These are phyloP conservation scores for Spodoptera litura DNA, from an alignment of 1,140 invertebrate genomes.

Conservation along the genomic window DNA sequence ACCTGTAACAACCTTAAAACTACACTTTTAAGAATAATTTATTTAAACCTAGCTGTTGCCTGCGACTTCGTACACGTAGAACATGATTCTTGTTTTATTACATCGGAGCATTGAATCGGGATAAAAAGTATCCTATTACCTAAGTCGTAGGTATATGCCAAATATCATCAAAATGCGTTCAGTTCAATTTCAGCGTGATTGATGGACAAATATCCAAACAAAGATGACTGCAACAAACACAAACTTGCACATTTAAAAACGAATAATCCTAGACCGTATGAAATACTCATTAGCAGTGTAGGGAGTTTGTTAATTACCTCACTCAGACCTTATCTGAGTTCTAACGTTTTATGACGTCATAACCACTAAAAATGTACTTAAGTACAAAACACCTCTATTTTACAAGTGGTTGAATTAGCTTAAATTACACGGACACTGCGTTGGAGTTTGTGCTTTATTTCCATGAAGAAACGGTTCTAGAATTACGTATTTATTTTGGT, in stretches of 20 bases:
- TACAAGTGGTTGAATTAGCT: conserved; percentile 27
- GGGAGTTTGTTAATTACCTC: conserved; percentile 20
- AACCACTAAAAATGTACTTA: conserved; percentile 32
- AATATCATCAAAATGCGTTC: too few relatives aligned
- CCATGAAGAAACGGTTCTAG: not conserved
- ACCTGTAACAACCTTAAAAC: too few relatives aligned
- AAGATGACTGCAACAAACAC: too few relatives aligned
- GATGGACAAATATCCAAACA: too few relatives aligned
- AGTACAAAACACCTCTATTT: conserved; percentile 22
- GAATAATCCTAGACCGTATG: not conserved
- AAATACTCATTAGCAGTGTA: conserved; percentile 19
- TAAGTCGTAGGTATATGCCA: too few relatives aligned
- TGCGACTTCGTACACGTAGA: too few relatives aligned
- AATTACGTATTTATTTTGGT: conserved; percentile 15
- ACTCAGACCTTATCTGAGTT: conserved; percentile 22
- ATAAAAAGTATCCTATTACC: too few relatives aligned
- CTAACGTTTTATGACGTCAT: conserved; percentile 33
- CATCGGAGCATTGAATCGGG: too few relatives aligned
- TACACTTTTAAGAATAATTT: too few relatives aligned
- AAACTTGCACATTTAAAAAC: not conserved
- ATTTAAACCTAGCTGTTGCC: too few relatives aligned
- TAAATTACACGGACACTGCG: conserved; percentile 3
- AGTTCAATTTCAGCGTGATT: too few relatives aligned
- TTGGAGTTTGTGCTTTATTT: not conserved
- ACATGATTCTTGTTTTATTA: too few relatives aligned